Percentiles rank a stretch among this genome's conserved stretches.
Conservation (phyloP, 2,113 vertebrate species). For the Lasiurus cinereus region DNA sequence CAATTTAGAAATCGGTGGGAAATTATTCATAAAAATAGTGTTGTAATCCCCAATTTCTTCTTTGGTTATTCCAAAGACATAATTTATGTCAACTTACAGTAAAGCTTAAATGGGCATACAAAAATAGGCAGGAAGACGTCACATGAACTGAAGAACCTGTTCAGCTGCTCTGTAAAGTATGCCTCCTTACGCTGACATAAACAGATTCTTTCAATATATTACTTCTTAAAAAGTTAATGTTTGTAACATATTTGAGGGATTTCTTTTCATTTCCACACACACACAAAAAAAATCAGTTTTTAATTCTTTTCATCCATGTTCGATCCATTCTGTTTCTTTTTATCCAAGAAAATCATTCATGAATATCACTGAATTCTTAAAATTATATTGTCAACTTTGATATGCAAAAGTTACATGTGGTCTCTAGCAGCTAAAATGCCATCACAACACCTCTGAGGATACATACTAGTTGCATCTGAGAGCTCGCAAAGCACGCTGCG, state of each 20-base stretch:
- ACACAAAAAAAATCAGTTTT: constrained; percentile 58
- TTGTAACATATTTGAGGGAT: constrained; percentile 53
- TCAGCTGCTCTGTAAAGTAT: constrained; percentile 62
- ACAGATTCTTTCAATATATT: constrained; percentile 45
- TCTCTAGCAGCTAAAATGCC: constrained; percentile 71
- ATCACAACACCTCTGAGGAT: constrained; percentile 61
- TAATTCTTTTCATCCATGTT: constrained; percentile 29
- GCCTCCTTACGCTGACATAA: constrained; percentile 52
- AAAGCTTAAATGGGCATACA: constrained; percentile 38
- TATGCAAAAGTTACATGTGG: constrained; percentile 62
- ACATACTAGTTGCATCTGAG: constrained; percentile 68
- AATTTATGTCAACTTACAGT: constrained; percentile 33
- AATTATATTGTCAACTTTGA: constrained; percentile 75
- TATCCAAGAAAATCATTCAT: constrained; percentile 80
- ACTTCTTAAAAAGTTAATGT: not conserved
- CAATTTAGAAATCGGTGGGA: constrained; percentile 30
- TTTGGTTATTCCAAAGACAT: constrained; percentile 44
- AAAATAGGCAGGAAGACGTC: constrained; percentile 44
- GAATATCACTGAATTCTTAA: constrained; percentile 82
- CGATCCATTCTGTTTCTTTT: constrained; percentile 58
- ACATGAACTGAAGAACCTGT: constrained; percentile 45
- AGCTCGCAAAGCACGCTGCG: constrained; percentile 67
- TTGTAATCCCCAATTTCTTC: not conserved
- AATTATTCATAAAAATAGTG: constrained; percentile 51
- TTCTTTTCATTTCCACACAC: constrained; percentile 49